Evolutionary conservation across 30 jellyfish, hydroid and myxozoan species (phyloP), one percentile per base, ranked within the genome.

Genomic region (Chironex yamaguchii): DNA sequence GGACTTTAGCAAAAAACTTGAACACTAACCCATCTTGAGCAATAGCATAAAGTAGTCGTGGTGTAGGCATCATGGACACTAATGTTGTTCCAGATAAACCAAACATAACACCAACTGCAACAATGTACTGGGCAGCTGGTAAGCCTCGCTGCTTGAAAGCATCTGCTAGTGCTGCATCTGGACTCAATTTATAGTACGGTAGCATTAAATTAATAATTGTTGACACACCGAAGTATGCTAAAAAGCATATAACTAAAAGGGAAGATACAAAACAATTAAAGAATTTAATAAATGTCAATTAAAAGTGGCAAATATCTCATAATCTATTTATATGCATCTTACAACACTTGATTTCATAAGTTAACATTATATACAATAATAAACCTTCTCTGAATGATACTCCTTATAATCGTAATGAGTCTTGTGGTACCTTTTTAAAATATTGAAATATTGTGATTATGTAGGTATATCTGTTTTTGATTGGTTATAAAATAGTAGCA

Each of bases 161-260:
- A 6, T 51, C 49, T 0, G 98, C 84, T 24, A 93, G 68, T 9
- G 98, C 98, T 0, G 98, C 89, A 48, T 96, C 86, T 11, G 84
- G 93, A 36, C 76, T 31, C 58, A 93, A 79, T 25, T 82, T 74
- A 24, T 54, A 27, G 74, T 93, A 93, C 29, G 82, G 75, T 0
- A 93, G 97, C 97, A 93, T 88, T 48, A 93, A 71, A 2, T 97
- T 93, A 4, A 93, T 72, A 29, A 71, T 85, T 20, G 84, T 96
- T 66, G 97, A 73, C 2, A 93, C 98, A 20, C 96, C 96, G 62
- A 87, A 77, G 74, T 93, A 93, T 24, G 98, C 98, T 87, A 93
- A 58, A 62, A 93, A 93, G 67, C 98, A 93, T 1, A 93, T 54
- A 0, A 86, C 98, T 93, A 24, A 66, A 82, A 48, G 24, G 66